A percentile compares a stretch with the other conserved stretches of the same genome.
Conservation (phyloP, 2,888 invertebrate species). For the Hofmannophila pseudospretella region DNA sequence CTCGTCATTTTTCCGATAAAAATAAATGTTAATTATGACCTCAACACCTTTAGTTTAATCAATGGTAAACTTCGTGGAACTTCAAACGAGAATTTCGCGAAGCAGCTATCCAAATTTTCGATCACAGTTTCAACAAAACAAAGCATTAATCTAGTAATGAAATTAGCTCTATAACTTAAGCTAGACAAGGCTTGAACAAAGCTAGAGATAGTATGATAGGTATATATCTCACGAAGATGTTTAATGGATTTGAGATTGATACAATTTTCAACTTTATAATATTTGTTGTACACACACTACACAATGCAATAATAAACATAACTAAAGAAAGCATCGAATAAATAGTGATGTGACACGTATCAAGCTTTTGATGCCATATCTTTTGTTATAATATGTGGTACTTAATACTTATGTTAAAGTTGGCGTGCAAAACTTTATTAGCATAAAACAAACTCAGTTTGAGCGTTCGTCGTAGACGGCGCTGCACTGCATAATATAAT, state of each 20-base stretch:
- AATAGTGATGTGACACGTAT: too few relatives aligned
- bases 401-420: too few relatives aligned
- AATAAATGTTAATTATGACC: neutral
- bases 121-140: neutral
- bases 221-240: too few relatives aligned
- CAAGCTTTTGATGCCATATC: too few relatives aligned
- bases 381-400: too few relatives aligned
- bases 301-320: too few relatives aligned
- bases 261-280: too few relatives aligned
- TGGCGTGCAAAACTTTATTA: neutral
- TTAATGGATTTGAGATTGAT: too few relatives aligned
- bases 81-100: neutral
- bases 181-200: neutral
- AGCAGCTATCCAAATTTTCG: slow-evolving; percentile 2
- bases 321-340: too few relatives aligned
- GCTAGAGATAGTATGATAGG: neutral
- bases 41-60: neutral
- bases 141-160: slow-evolving; percentile 3
- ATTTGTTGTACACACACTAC: too few relatives aligned
- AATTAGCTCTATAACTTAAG: slow-evolving; percentile 3
- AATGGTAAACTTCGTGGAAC: slow-evolving; percentile 1
- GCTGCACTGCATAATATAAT: neutral
- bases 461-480: neutral
- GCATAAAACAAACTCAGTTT: neutral
- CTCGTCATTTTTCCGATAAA: neutral